These are phyloP conservation scores for Drosophila kanekoi DNA, from an alignment of 2,888 invertebrate species.

Conservation along the genomic window DNA sequence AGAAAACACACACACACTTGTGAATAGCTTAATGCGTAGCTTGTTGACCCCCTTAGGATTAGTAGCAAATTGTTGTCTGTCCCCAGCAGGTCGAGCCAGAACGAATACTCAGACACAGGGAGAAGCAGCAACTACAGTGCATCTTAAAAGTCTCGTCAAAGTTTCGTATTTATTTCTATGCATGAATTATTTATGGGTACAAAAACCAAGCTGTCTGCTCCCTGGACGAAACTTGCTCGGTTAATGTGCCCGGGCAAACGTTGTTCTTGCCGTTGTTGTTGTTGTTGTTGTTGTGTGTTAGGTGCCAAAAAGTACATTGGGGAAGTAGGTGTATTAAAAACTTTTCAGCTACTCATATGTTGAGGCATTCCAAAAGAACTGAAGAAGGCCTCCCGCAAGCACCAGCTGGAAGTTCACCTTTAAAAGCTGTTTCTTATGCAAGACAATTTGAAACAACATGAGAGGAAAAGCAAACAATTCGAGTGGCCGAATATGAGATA, in stretches of 20 bases:
- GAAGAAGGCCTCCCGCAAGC: not conserved
- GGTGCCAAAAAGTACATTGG: constrained; percentile 39
- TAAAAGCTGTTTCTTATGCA: constrained; percentile 23
- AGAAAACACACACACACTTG: constrained; percentile 1
- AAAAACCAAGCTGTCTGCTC: constrained; percentile 34
- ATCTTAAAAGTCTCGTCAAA: constrained; percentile 56
- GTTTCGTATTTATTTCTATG: constrained; percentile 70
- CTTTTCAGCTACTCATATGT: constrained; percentile 50
- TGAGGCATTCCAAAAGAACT: not conserved
- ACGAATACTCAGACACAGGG: constrained; percentile 1
- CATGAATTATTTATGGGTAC: constrained; percentile 74
- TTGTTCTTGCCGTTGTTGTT: too few species aligned
- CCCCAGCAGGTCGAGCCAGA: constrained; percentile 13
- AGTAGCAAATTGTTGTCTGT: constrained; percentile 62
- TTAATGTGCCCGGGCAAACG: constrained; percentile 43
- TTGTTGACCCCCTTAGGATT: constrained; percentile 61
- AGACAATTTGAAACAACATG: constrained; percentile 22
- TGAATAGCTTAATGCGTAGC: constrained; percentile 20
- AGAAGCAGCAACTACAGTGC: constrained; percentile 1
- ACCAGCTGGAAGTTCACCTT: constrained; percentile 15
- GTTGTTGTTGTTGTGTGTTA: constrained; percentile 21
- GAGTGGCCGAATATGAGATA: not conserved
- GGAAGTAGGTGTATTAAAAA: constrained; percentile 44
- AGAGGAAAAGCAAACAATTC: not conserved
- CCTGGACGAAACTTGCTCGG: constrained; percentile 40